These are phyloP conservation scores for Eurypyga helias DNA, from an alignment of 2,113 vertebrate species.

Conservation along the genomic window DNA sequence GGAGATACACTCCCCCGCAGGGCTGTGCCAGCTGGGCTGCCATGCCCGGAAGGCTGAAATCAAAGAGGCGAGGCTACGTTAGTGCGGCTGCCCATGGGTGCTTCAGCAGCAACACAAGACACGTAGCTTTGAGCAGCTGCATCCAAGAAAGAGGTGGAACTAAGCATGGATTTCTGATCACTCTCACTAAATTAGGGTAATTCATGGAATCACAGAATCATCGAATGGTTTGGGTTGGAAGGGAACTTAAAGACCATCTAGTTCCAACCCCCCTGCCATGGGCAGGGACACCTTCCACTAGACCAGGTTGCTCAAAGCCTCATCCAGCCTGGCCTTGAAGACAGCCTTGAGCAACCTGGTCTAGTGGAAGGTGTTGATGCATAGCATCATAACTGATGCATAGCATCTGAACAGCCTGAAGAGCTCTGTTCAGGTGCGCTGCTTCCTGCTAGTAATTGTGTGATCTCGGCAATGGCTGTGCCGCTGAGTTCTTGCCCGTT, in stretches of 20 bases:
- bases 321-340: no score
- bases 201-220: no score
- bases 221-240: no score
- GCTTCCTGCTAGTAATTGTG: not conserved
- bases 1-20: not conserved
- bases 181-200: not conserved
- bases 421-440: no score
- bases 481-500: not conserved
- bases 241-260: no score
- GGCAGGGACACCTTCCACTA: no score
- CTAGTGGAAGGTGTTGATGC: no score
- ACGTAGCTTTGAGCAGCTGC: not conserved
- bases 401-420: not conserved
- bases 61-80: fast-evolving
- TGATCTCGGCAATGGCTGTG: not conserved
- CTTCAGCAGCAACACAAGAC: not conserved
- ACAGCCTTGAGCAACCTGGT: no score
- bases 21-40: not conserved
- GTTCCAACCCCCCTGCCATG: no score
- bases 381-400: no score
- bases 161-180: not conserved
- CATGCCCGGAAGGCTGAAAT: not conserved
- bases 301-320: no score
- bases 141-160: not conserved
- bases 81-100: not conserved